Conservation (phyloP, 2,888 invertebrate genomes). For the Dorcus hopei region DNA sequence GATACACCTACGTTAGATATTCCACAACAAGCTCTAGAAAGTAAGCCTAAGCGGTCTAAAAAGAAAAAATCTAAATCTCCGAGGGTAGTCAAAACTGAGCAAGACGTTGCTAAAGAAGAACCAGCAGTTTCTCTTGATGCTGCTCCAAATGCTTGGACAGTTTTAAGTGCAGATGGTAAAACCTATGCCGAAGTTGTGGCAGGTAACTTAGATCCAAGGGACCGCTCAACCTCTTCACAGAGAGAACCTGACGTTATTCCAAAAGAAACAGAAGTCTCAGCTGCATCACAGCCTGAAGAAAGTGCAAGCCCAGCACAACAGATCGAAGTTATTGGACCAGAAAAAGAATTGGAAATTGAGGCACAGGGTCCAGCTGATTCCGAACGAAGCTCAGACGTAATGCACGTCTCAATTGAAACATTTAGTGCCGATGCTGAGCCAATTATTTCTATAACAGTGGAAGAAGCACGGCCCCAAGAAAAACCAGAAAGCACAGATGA, state of each 20-base stretch:
- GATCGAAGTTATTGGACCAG: background rate
- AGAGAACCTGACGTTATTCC: constrained; percentile 2
- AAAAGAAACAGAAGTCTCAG: background rate
- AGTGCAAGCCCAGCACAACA: background rate
- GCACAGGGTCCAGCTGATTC: background rate
- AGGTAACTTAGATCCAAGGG: background rate
- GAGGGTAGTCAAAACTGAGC: constrained; percentile 20
- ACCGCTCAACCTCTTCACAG: constrained; percentile 10
- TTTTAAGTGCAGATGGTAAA: constrained; percentile 57
- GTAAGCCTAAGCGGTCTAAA: constrained; percentile 21
- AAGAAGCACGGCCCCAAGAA: background rate
- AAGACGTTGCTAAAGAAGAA: background rate
- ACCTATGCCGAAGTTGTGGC: constrained; percentile 67
- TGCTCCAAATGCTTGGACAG: constrained; percentile 50
- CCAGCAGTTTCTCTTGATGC: constrained; percentile 12
- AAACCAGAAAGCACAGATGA: background rate
- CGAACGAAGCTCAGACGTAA: background rate
- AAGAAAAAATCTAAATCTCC: constrained; percentile 30
- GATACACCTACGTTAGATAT: constrained; percentile 3
- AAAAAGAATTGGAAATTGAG: background rate
- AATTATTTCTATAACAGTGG: background rate
- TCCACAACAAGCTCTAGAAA: constrained; percentile 3
- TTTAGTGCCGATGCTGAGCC: background rate
- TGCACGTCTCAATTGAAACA: background rate
- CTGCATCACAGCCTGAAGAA: too few relatives aligned